Conservation (phyloP, 53 echinoderm and acorn worm species). For the Mesocentrotus franciscanus region DNA sequence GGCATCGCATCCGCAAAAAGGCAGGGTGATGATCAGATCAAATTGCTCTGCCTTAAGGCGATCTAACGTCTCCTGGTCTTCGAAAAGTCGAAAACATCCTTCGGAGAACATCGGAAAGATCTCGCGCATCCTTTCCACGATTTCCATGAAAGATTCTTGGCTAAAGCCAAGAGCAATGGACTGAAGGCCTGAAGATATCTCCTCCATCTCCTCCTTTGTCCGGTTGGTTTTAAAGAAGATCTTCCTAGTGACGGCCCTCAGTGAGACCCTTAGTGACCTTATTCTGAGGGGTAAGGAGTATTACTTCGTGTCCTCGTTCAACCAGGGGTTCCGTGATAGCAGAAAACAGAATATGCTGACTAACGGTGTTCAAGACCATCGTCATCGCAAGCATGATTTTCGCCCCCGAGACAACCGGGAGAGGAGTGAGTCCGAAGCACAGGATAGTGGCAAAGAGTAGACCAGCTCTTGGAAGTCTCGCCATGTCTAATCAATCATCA, state of each 20-base stretch:
- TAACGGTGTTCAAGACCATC: conserved; percentile 18
- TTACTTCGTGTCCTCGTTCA: conserved; percentile 65
- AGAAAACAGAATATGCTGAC: conserved; percentile 65
- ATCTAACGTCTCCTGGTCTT: conserved; percentile 61
- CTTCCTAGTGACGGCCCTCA: conserved; percentile 32
- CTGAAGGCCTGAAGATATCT: not conserved
- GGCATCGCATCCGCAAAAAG: conserved; percentile 71
- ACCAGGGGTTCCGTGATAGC: conserved; percentile 66
- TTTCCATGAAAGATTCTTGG: not conserved
- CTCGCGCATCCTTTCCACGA: not conserved
- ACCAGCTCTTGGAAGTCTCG: not conserved
- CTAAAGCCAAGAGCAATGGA: not conserved
- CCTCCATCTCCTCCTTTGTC: conserved; percentile 36
- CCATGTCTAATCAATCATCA: not conserved
- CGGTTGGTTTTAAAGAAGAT: conserved; percentile 53
- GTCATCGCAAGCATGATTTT: conserved; percentile 61
- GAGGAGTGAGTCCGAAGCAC: not conserved
- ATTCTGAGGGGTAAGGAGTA: conserved; percentile 50
- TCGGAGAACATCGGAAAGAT: not conserved
- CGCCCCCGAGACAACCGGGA: conserved; percentile 6
- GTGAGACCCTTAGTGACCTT: conserved; percentile 67
- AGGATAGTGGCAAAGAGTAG: not conserved
- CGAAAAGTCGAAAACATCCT: conserved; percentile 49
- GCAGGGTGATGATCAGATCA: conserved; percentile 77
- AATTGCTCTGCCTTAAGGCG: conserved; percentile 62